A percentile compares a stretch with the other conserved stretches of the same genome.
phyloP scores from a whole-genome alignment of 2,113 vertebrate species.

The Campylomormyrus numenius region DNA sequence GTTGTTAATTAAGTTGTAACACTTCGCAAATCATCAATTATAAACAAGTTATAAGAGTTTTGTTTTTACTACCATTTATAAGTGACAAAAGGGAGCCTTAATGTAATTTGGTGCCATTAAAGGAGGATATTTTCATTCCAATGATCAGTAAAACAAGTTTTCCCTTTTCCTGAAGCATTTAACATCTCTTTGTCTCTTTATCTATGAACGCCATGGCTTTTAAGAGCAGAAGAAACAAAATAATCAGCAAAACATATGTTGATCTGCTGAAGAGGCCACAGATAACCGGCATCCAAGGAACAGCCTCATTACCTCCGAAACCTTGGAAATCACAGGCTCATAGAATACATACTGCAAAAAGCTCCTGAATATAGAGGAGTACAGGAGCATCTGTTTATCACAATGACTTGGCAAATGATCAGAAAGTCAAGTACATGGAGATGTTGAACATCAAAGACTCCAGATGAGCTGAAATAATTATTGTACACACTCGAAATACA shows the following conservation, averaged over 20 bases:
- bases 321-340: neutral
- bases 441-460: neutral
- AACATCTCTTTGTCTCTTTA: neutral
- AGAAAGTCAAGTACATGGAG: neutral
- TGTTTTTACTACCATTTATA: neutral
- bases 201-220: neutral
- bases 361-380: neutral
- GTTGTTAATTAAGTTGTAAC: neutral
- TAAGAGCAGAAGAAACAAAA: neutral
- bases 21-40: neutral
- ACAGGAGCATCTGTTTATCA: neutral
- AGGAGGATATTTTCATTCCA: neutral
- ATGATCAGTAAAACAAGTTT: neutral
- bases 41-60: neutral
- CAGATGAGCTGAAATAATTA: neutral
- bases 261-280: neutral
- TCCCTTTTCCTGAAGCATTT: neutral
- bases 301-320: neutral
- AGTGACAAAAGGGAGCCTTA: neutral
- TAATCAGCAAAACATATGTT: neutral
- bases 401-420: neutral
- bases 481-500: neutral
- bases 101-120: neutral
- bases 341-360: neutral
- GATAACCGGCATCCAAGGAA: neutral